These are phyloP conservation scores for Chrysaora quinquecirrha DNA, from an alignment of 30 jellyfish, hydroid and myxozoan genomes.

Conservation along the genomic window DNA sequence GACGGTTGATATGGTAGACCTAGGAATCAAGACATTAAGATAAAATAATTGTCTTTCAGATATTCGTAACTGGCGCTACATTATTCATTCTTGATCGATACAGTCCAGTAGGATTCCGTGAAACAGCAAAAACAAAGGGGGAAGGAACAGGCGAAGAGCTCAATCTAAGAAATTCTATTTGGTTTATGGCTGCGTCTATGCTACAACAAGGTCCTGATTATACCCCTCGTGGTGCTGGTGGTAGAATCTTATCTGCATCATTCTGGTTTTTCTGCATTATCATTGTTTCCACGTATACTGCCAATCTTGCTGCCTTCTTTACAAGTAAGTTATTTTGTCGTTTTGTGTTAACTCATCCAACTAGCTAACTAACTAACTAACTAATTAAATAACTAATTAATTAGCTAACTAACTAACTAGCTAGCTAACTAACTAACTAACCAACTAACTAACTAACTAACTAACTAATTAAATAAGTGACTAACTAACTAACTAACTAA, in stretches of 20 bases:
- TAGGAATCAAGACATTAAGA: too few species aligned
- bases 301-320: conserved; percentile 88
- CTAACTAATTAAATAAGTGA: too few species aligned
- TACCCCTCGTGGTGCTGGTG: conserved; percentile 87
- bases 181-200: conserved; percentile 91
- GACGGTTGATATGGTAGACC: too few species aligned
- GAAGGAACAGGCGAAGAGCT: conserved; percentile 85
- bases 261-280: conserved; percentile 86
- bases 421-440: too few species aligned
- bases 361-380: too few species aligned
- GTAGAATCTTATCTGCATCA: conserved; percentile 80
- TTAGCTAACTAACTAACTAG: too few species aligned
- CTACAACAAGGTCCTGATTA: conserved; percentile 89
- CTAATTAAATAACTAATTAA: too few species aligned
- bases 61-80: conserved; percentile 27
- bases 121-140: conserved; percentile 47
- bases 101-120: conserved; percentile 79
- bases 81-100: conserved; percentile 76
- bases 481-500: too few species aligned
- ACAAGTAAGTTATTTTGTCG: conserved; percentile 62
- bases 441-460: too few species aligned
- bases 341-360: too few species aligned
- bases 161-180: conserved; percentile 64
- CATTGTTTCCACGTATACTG: conserved; percentile 84
- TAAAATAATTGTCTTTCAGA: conserved; percentile 41